phyloP scores from a whole-genome alignment of 1,140 invertebrate genomes.

The Drosophila pallidifrons region DNA sequence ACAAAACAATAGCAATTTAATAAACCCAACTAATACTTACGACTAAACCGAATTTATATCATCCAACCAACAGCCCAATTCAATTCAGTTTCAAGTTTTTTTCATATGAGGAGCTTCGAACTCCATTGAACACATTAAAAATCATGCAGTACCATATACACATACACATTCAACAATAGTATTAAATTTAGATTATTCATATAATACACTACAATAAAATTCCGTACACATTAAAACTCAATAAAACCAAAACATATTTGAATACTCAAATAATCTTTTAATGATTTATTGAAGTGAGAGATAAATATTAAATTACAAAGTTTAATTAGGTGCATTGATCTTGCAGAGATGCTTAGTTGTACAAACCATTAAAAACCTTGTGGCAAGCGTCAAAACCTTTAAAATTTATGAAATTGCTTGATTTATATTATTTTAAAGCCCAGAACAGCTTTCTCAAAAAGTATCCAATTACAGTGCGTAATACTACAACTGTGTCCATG shows the following conservation, averaged over 20 bases:
- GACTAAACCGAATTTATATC: conserved; percentile 74
- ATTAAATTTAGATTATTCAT: conserved; percentile 46
- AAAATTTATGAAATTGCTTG: no score
- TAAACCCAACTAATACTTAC: conserved; percentile 47
- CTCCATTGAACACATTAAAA: conserved; percentile 23
- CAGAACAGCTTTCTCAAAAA: no score
- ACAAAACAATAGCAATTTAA: conserved; percentile 20
- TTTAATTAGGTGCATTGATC: background rate
- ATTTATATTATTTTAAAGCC: no score
- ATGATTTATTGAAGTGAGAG: conserved; percentile 1
- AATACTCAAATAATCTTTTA: conserved; percentile 22
- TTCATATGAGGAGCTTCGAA: conserved; percentile 12
- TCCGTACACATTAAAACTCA: conserved; percentile 7
- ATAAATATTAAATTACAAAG: background rate
- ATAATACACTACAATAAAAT: conserved; percentile 24
- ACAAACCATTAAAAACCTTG: no score
- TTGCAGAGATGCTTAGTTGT: background rate
- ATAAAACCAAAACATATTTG: conserved; percentile 27
- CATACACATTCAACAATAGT: conserved; percentile 43
- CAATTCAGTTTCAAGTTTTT: conserved; percentile 12
- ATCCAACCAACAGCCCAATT: conserved; percentile 39
- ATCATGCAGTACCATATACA: conserved; percentile 32
- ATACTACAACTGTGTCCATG: no score
- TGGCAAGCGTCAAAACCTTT: no score
- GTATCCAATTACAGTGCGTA: no score